phyloP scores from a whole-genome alignment of 2,113 vertebrate species.

The Desmodus rotundus region DNA sequence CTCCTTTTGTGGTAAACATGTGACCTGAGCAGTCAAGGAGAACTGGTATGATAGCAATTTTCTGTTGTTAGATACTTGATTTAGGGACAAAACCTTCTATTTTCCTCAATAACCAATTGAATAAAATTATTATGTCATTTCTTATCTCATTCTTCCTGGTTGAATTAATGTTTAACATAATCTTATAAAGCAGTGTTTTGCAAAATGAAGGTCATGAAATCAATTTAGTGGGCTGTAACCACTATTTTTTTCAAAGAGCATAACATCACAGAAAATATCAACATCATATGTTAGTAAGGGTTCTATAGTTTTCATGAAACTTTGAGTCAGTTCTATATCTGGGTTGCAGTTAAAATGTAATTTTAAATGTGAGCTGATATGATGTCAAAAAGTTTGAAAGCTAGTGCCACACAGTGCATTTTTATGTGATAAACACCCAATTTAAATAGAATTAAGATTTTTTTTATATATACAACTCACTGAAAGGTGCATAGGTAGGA shows the following conservation, averaged over 20 bases:
- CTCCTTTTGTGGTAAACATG: not conserved
- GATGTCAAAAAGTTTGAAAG: not conserved
- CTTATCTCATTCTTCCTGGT: not conserved
- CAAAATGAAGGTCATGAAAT: conserved; percentile 6
- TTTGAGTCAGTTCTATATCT: not conserved
- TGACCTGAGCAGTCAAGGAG: not conserved
- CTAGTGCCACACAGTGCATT: not conserved
- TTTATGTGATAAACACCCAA: not conserved
- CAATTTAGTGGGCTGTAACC: not conserved
- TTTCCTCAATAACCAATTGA: not conserved
- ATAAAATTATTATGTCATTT: not conserved
- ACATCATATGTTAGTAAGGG: not conserved
- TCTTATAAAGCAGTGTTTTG: not conserved
- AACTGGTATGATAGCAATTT: not conserved
- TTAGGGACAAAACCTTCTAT: not conserved
- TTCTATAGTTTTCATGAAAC: not conserved
- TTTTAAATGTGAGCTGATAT: not conserved
- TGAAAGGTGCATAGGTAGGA: not conserved
- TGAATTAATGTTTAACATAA: conserved; percentile 19
- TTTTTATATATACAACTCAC: not conserved
- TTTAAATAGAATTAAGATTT: not conserved
- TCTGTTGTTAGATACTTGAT: conserved; percentile 17
- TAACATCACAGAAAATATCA: not conserved
- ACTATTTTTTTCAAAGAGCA: not conserved
- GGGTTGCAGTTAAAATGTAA: not conserved